phyloP scores from a whole-genome alignment of 2,888 invertebrate species.

The Cyaniris semiargus region DNA sequence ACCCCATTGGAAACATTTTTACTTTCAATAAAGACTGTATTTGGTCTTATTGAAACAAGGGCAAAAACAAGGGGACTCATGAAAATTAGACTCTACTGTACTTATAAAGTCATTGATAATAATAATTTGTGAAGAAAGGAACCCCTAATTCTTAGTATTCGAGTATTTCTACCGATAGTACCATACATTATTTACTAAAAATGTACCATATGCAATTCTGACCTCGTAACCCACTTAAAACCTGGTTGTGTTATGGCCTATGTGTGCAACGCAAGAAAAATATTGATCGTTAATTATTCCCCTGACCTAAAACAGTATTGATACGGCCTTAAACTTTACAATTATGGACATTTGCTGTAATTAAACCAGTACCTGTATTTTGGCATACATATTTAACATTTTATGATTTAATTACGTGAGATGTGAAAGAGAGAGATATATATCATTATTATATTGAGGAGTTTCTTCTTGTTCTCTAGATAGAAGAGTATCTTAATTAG shows the following conservation, averaged over 20 bases:
- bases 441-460: neutral
- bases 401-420: neutral
- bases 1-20: too few relatives aligned
- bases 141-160: neutral
- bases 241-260: neutral
- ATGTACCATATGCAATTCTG: neutral
- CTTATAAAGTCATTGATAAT: too few relatives aligned
- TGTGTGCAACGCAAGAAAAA: neutral
- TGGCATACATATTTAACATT: neutral
- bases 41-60: too few relatives aligned
- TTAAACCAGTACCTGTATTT: neutral
- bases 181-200: neutral
- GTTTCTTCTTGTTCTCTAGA: too few relatives aligned
- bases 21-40: too few relatives aligned
- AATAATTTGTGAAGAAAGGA: too few relatives aligned
- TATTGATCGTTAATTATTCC: conserved; percentile 17
- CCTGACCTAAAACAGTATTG: conserved; percentile 11
- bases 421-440: neutral
- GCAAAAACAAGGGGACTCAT: too few relatives aligned
- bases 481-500: too few relatives aligned
- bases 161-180: neutral
- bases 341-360: conserved; percentile 4
- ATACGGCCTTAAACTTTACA: conserved; percentile 9
- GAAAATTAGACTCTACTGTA: too few relatives aligned
- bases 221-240: neutral